Conservation (phyloP, 2,113 vertebrate species). For the Eonycteris spelaea region DNA sequence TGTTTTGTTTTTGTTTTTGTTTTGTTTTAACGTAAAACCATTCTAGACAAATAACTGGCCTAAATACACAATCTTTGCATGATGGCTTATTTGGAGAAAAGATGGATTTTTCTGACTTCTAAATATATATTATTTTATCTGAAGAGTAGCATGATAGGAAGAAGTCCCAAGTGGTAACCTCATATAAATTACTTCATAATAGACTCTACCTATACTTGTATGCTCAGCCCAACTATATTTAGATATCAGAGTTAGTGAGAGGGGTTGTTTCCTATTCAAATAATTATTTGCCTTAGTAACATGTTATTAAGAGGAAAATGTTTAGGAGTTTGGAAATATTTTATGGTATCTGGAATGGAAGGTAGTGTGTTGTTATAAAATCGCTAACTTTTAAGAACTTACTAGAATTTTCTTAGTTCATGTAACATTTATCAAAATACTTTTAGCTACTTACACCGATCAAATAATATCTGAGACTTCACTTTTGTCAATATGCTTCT, state of each 20-base stretch:
- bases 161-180: neutral
- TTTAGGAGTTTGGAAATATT: neutral
- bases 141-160: neutral
- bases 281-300: neutral
- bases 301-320: neutral
- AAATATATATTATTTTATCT: neutral
- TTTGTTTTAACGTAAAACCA: neutral
- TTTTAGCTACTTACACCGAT: neutral
- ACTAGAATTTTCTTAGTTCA: slow-evolving; percentile 11
- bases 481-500: neutral
- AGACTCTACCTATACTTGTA: neutral
- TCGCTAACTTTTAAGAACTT: neutral
- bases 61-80: neutral
- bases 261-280: neutral
- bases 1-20: neutral
- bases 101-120: neutral
- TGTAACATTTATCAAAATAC: neutral
- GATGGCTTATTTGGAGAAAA: neutral
- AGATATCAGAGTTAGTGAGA: neutral
- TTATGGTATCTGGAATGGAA: neutral
- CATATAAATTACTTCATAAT: too few relatives aligned
- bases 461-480: slow-evolving; percentile 11
- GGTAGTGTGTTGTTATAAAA: neutral
- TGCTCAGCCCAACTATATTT: neutral
- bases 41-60: neutral